Conservation (phyloP, 2,888 invertebrate genomes). For the Apamea epomidion region DNA sequence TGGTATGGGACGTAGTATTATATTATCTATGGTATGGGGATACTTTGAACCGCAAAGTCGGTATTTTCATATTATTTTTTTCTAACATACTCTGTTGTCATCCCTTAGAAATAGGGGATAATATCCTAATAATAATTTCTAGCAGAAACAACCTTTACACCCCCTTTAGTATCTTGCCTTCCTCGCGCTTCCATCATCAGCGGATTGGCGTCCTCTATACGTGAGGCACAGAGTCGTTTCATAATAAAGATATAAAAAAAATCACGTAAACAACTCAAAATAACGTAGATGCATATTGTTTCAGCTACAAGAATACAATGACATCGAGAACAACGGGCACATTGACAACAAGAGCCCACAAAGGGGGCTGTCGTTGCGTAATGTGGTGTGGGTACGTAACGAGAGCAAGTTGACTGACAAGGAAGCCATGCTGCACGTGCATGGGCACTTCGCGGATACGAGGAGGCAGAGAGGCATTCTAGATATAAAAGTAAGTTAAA, state of each 20-base stretch:
- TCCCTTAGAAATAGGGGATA: background rate
- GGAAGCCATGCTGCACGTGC: constrained; percentile 79
- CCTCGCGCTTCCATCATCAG: background rate
- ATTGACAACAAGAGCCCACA: constrained; percentile 76
- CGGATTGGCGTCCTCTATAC: background rate
- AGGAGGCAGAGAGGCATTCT: constrained; percentile 67
- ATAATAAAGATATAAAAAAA: background rate
- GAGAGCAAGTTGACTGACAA: constrained; percentile 76
- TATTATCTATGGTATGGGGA: no score
- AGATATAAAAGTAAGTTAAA: constrained; percentile 74
- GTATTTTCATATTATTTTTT: background rate
- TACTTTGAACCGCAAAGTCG: no score
- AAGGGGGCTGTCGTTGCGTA: constrained; percentile 71
- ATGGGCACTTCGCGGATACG: constrained; percentile 63
- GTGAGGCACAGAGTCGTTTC: no score
- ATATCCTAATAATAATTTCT: background rate
- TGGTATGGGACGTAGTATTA: no score
- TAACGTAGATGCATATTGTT: constrained; percentile 43
- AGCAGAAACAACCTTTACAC: background rate
- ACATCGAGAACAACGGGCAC: constrained; percentile 87
- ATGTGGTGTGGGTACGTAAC: constrained; percentile 74
- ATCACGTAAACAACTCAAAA: background rate
- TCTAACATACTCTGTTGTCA: background rate
- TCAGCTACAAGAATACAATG: constrained; percentile 91
- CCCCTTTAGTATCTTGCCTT: background rate